Conservation (phyloP, 2,113 vertebrate genomes). For the Anthoscopus minutus region DNA sequence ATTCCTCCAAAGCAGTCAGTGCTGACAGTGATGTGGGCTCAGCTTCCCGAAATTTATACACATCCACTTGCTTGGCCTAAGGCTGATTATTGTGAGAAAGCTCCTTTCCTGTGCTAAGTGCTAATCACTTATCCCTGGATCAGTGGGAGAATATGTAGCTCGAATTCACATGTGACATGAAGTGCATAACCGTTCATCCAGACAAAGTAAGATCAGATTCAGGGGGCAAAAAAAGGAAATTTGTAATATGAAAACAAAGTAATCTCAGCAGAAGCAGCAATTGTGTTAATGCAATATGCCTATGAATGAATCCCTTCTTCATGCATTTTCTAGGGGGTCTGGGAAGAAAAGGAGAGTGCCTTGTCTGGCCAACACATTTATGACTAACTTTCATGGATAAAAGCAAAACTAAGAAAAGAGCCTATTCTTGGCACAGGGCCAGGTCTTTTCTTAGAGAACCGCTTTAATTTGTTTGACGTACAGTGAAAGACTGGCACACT, state of each 20-base stretch:
- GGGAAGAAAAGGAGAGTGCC: background rate
- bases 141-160: background rate
- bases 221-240: background rate
- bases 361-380: background rate
- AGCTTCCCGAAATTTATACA: accelerated
- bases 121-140: background rate
- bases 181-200: background rate
- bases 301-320: background rate
- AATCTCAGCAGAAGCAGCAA: background rate
- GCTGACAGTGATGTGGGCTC: background rate
- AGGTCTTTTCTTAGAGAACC: background rate
- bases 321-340: background rate
- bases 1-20: background rate
- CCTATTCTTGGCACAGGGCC: background rate
- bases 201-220: background rate
- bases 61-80: background rate
- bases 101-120: background rate
- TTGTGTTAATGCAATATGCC: background rate
- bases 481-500: constrained; percentile 6
- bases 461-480: constrained; percentile 35
- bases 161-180: background rate
- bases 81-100: background rate
- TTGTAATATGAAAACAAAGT: background rate
- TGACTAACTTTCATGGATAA: background rate
- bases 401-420: background rate